Conservation (phyloP, 2,888 invertebrate species). For the Spilarctia lutea region DNA sequence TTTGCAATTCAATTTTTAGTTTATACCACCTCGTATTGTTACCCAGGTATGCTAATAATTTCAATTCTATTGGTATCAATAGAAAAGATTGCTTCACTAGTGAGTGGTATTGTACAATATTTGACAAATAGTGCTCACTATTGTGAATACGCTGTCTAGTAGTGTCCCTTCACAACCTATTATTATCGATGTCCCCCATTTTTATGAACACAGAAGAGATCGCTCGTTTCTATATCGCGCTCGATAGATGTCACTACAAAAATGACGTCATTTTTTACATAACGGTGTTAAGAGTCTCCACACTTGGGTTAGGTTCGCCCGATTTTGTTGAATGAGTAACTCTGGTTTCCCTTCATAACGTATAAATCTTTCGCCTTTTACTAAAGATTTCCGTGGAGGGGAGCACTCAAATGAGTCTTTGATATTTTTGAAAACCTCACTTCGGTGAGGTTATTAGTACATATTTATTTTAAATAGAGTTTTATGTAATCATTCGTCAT, state of each 20-base stretch:
- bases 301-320: neutral
- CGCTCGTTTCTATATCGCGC: neutral
- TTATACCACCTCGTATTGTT: no score
- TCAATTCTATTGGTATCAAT: no score
- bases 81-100: no score
- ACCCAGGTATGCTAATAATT: no score
- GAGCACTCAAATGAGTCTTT: slow-evolving; percentile 90
- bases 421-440: slow-evolving; percentile 50
- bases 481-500: no score
- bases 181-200: neutral
- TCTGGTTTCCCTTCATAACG: slow-evolving; percentile 90
- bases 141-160: no score
- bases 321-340: slow-evolving; percentile 48
- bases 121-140: no score
- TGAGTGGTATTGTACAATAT: no score
- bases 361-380: slow-evolving; percentile 93
- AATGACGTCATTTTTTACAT: slow-evolving; percentile 3
- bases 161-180: no score
- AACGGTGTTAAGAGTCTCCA: neutral
- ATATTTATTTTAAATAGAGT: no score
- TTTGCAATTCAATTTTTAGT: no score
- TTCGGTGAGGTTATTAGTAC: neutral
- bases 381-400: slow-evolving; percentile 93
- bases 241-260: neutral
- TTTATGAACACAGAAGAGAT: neutral